These are phyloP conservation scores for Aplidium turbinatum DNA, from an alignment of 23 tunicate genomes.

Conservation along the genomic window DNA sequence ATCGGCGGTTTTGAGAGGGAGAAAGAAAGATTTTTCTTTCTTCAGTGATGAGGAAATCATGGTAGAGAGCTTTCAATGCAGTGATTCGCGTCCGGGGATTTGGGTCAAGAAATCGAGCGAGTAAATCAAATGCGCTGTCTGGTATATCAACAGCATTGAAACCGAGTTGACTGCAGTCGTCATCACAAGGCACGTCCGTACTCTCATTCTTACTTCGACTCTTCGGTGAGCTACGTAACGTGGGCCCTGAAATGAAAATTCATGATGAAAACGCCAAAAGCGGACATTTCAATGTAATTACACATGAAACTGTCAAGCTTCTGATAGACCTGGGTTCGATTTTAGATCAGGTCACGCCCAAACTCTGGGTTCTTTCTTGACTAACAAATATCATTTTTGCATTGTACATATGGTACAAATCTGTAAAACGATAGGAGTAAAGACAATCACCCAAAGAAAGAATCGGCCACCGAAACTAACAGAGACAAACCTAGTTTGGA, in stretches of 20 bases:
- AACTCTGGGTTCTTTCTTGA: too few relatives aligned
- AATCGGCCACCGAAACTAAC: too few relatives aligned
- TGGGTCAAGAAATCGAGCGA: slow-evolving; percentile 52
- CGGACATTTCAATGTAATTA: too few relatives aligned
- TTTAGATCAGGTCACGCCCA: too few relatives aligned
- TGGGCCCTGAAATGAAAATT: slow-evolving; percentile 28
- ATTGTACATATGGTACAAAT: too few relatives aligned
- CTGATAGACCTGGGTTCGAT: too few relatives aligned
- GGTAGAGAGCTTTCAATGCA: slow-evolving; percentile 68
- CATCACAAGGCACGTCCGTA: not conserved
- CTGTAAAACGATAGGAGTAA: too few relatives aligned
- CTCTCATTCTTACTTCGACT: not conserved
- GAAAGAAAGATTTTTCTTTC: slow-evolving; percentile 15
- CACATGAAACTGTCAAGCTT: too few relatives aligned
- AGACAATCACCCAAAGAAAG: too few relatives aligned
- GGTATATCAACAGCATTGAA: slow-evolving; percentile 55
- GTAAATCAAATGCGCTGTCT: slow-evolving; percentile 54
- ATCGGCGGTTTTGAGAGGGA: not conserved
- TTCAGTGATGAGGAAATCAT: slow-evolving; percentile 53
- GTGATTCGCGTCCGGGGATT: slow-evolving; percentile 76
- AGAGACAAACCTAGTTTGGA: too few relatives aligned
- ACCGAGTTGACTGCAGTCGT: not conserved
- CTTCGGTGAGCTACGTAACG: slow-evolving; percentile 18
- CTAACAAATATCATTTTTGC: too few relatives aligned
- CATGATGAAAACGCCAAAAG: too few relatives aligned